Evolutionary conservation across 2,888 invertebrate genomes (phyloP).

Genomic region (Reticulitermes lucifugus): DNA sequence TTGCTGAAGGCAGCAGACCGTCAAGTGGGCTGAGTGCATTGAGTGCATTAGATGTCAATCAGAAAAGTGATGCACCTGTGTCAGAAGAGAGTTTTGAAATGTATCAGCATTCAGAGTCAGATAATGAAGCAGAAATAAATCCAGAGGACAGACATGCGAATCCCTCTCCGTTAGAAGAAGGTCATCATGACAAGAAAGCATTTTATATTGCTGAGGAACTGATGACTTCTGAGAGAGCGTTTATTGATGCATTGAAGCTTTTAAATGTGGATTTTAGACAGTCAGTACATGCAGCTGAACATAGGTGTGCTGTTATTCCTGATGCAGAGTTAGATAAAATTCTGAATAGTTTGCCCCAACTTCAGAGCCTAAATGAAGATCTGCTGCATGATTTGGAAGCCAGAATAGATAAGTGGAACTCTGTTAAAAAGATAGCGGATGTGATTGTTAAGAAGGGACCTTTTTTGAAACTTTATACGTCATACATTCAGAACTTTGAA

Average conservation of each 20-base stretch:
- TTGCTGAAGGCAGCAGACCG: slow-evolving; percentile 35
- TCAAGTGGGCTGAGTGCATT: slow-evolving; percentile 47
- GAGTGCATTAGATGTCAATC: slow-evolving; percentile 44
- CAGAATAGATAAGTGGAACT: slow-evolving; percentile 65
- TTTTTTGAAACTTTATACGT: slow-evolving; percentile 69
- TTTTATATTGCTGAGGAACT: slow-evolving; percentile 68
- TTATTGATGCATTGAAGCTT: slow-evolving; percentile 67
- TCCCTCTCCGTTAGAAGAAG: slow-evolving; percentile 52
- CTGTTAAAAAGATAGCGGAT: slow-evolving; percentile 65
- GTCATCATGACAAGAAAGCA: slow-evolving; percentile 60
- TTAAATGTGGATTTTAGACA: slow-evolving; percentile 67
- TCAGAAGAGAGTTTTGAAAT: slow-evolving; percentile 55
- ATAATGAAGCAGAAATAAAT: slow-evolving; percentile 50
- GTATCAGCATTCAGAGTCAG: slow-evolving; percentile 52
- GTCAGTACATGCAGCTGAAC: slow-evolving; percentile 59
- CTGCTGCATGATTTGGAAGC: slow-evolving; percentile 66
- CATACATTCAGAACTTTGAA: slow-evolving; percentile 69
- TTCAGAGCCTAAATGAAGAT: slow-evolving; percentile 67
- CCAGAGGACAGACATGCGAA: slow-evolving; percentile 38
- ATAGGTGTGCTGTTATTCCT: slow-evolving; percentile 62
- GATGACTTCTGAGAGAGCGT: slow-evolving; percentile 67
- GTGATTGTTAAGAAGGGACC: slow-evolving; percentile 71
- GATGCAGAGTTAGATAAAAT: slow-evolving; percentile 64
- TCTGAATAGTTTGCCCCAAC: slow-evolving; percentile 66
- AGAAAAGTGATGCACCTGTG: slow-evolving; percentile 41